Conservation (phyloP, 2,888 invertebrate species). For the Trissonchulus sp. region DNA sequence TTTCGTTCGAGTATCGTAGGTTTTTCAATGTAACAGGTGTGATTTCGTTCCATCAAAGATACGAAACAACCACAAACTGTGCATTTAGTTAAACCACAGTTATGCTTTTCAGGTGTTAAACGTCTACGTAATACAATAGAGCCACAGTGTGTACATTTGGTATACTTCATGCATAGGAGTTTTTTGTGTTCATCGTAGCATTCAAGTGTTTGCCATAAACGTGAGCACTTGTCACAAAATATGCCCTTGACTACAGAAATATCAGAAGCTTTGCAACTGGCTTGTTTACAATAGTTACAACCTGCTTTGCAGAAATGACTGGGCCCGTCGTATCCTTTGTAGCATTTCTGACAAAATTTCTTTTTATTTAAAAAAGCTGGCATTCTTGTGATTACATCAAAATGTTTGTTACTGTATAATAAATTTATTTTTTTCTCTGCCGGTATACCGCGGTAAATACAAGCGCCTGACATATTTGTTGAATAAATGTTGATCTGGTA, state of each 20-base stretch:
- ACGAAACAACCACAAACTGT: not conserved
- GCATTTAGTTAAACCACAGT: not conserved
- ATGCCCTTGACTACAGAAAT: not conserved
- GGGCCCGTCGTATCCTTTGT: not conserved
- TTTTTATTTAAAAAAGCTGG: not conserved
- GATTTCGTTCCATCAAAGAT: not conserved
- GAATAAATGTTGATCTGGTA: not conserved
- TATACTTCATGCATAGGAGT: not conserved
- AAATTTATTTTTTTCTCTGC: not conserved
- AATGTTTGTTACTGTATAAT: not conserved
- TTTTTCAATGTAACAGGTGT: not conserved
- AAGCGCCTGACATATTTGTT: not conserved
- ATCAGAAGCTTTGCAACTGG: not conserved
- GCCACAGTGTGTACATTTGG: not conserved
- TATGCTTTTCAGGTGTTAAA: not conserved
- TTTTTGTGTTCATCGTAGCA: not conserved
- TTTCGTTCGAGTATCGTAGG: not conserved
- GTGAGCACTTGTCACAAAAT: not conserved
- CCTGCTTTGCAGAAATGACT: not conserved
- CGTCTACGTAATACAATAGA: not conserved
- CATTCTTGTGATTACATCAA: not conserved
- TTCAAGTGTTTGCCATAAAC: not conserved
- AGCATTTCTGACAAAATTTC: not conserved
- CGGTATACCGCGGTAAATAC: not conserved
- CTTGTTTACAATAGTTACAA: not conserved